Conservation (phyloP, 2,797 vertebrate genomes). For the Mormyrus hasselquistii region DNA sequence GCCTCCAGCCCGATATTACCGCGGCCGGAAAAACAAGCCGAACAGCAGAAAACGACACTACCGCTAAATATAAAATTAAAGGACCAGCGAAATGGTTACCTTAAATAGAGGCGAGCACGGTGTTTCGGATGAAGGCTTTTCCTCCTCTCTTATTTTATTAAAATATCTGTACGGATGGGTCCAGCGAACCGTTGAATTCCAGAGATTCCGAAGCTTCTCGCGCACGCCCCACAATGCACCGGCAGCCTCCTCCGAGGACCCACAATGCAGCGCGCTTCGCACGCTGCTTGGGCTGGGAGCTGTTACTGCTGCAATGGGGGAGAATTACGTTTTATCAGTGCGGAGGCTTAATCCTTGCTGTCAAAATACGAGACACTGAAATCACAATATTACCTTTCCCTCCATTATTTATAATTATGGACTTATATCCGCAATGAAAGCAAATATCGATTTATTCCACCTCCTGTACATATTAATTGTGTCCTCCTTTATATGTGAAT, state of each 20-base stretch:
- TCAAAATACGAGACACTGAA: not conserved
- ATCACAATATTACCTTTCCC: not conserved
- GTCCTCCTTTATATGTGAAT: not conserved
- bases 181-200: constrained; percentile 60
- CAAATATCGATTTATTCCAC: not conserved
- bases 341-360: not conserved
- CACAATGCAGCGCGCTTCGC: constrained; percentile 55
- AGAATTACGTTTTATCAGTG: not conserved
- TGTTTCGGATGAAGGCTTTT: not conserved
- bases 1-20: not conserved
- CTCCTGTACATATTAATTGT: not conserved
- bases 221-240: constrained; percentile 3
- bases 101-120: not conserved
- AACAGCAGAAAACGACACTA: not conserved
- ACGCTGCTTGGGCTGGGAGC: not conserved
- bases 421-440: not conserved
- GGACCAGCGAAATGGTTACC: not conserved
- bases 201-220: constrained; percentile 57
- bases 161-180: constrained; percentile 34
- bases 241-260: constrained; percentile 42
- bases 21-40: not conserved
- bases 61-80: not conserved
- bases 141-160: not conserved
- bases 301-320: not conserved
- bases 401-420: not conserved